Evolutionary conservation across 2,888 invertebrate species (phyloP).

Genomic region (Gisinianus flammeolus): DNA sequence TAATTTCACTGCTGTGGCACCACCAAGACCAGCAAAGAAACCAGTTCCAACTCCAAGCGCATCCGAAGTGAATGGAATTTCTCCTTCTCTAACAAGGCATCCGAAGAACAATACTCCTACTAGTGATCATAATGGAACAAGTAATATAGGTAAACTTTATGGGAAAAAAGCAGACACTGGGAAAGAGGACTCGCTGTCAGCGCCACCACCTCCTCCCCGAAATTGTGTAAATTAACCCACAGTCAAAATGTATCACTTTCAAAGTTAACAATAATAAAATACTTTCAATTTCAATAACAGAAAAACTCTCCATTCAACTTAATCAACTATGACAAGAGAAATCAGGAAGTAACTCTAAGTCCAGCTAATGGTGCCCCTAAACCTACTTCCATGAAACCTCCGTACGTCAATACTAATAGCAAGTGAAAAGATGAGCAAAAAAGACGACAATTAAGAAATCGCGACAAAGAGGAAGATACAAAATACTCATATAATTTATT

Average conservation of each 20-base stretch:
- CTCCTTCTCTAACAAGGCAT: background rate
- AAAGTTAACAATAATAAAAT: no score
- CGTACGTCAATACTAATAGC: background rate
- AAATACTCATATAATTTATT: no score
- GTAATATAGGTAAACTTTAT: background rate
- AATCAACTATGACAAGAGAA: conserved; percentile 8
- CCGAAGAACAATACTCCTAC: background rate
- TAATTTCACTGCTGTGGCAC: conserved; percentile 43
- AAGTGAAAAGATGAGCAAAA: background rate
- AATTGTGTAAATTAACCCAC: background rate
- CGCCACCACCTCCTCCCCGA: conserved; percentile 46
- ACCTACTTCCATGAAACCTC: background rate
- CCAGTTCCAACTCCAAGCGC: background rate
- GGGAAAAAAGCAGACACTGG: conserved; percentile 1
- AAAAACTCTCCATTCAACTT: conserved; percentile 10
- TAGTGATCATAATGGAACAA: no score
- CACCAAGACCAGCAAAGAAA: conserved; percentile 45
- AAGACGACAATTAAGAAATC: background rate
- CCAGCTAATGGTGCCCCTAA: background rate
- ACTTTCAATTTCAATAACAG: background rate
- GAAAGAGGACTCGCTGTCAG: conserved; percentile 39
- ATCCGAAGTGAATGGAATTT: background rate
- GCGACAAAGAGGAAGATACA: no score
- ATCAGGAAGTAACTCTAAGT: background rate
- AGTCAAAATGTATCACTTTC: no score